Percentiles rank a stretch among this genome's conserved stretches.
These are phyloP conservation scores for Gerris lacustris DNA, from an alignment of 2,888 invertebrate genomes.

Conservation along the genomic window DNA sequence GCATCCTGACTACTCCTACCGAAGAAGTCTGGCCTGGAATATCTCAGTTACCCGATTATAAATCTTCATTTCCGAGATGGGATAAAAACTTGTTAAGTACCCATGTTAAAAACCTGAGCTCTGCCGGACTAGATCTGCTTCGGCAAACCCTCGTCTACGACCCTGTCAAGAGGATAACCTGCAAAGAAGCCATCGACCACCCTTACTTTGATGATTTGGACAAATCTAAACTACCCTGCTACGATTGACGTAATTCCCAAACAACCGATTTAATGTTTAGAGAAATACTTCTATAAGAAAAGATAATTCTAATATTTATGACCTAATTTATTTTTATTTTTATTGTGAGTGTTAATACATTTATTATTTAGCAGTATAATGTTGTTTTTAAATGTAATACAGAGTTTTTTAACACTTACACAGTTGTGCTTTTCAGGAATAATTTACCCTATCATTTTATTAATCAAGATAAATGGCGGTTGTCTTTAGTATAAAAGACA, in stretches of 20 bases:
- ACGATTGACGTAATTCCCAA: neutral
- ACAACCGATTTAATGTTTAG: too few species aligned
- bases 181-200: conserved; percentile 68
- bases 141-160: conserved; percentile 77
- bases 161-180: conserved; percentile 74
- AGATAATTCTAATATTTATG: too few species aligned
- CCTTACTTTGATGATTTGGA: conserved; percentile 76
- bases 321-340: too few species aligned
- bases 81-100: conserved; percentile 61
- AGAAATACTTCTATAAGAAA: too few species aligned
- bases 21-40: conserved; percentile 95
- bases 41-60: conserved; percentile 80
- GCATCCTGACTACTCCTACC: conserved; percentile 85
- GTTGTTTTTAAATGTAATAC: too few species aligned
- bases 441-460: too few species aligned
- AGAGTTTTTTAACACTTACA: too few species aligned
- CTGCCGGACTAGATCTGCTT: conserved; percentile 65
- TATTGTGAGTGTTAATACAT: too few species aligned
- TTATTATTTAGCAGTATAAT: too few species aligned
- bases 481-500: too few species aligned
- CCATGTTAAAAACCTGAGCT: conserved; percentile 60
- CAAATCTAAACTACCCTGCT: conserved; percentile 40
- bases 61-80: conserved; percentile 91
- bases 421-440: too few species aligned
- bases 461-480: too few species aligned